Evolutionary conservation across 2,113 vertebrate species (phyloP).

Genomic region (Gavia stellata): DNA sequence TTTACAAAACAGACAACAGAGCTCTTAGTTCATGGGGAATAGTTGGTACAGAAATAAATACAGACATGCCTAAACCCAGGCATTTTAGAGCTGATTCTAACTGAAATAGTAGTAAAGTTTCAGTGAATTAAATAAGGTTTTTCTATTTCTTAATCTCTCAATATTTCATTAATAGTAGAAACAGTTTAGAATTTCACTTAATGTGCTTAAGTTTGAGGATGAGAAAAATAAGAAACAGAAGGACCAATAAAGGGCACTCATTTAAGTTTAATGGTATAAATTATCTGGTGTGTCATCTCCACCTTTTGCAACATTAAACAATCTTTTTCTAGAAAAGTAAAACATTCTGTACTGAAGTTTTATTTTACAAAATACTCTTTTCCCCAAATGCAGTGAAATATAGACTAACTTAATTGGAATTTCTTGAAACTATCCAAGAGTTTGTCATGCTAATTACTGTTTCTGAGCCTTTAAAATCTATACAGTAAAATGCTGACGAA

Average conservation of each 20-base stretch:
- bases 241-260: neutral
- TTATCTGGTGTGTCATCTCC: neutral
- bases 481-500: neutral
- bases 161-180: neutral
- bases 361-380: neutral
- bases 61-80: too few relatives aligned
- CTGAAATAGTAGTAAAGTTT: neutral
- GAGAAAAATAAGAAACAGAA: neutral
- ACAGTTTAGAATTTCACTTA: neutral
- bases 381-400: neutral
- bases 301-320: neutral
- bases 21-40: neutral
- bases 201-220: neutral
- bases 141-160: neutral
- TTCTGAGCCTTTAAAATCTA: constrained; percentile 2
- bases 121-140: neutral
- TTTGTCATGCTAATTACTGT: neutral
- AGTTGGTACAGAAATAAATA: neutral
- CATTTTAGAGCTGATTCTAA: neutral
- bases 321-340: neutral
- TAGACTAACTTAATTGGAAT: neutral
- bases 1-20: neutral
- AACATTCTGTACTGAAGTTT: neutral
- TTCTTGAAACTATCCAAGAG: neutral
- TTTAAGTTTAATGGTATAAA: neutral